These are phyloP conservation scores for Pristionchus japonicus DNA, from an alignment of 2,888 invertebrate species.

Conservation along the genomic window DNA sequence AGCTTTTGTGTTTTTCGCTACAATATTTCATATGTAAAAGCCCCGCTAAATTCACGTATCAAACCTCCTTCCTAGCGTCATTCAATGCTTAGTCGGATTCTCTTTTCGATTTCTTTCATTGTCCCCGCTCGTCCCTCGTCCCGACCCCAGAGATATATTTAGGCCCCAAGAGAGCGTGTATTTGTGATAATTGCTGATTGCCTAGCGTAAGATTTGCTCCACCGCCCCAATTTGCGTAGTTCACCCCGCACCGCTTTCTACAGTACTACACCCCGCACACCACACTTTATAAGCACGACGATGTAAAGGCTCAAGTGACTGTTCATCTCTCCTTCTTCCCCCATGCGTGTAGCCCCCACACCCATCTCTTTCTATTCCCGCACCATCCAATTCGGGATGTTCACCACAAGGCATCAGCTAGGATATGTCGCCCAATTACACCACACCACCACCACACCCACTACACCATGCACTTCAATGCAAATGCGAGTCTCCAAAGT, in stretches of 20 bases:
- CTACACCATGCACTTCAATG: no score
- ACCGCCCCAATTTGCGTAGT: constrained; percentile 12
- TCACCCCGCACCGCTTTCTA: constrained; percentile 11
- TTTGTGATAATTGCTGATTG: constrained; percentile 28
- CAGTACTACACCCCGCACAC: neutral
- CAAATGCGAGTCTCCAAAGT: constrained; percentile 42
- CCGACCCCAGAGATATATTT: constrained; percentile 17
- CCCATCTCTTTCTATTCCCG: neutral
- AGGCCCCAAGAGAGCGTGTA: constrained; percentile 25
- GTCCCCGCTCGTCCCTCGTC: neutral
- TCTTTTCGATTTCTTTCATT: neutral
- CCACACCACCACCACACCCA: neutral
- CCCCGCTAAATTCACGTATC: constrained; percentile 37
- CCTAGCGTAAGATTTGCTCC: constrained; percentile 29
- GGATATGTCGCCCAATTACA: constrained; percentile 17
- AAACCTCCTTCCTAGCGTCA: neutral
- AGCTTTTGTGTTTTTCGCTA: neutral
- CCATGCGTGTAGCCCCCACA: constrained; percentile 24
- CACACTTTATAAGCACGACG: constrained; percentile 6
- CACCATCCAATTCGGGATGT: neutral
- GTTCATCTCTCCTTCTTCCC: neutral
- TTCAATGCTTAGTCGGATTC: neutral
- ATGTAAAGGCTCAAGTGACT: constrained; percentile 30
- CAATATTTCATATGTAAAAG: neutral
- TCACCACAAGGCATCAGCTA: constrained; percentile 10